Evolutionary conservation across 2,888 invertebrate species (phyloP).

Genomic region (Dione juno): DNA sequence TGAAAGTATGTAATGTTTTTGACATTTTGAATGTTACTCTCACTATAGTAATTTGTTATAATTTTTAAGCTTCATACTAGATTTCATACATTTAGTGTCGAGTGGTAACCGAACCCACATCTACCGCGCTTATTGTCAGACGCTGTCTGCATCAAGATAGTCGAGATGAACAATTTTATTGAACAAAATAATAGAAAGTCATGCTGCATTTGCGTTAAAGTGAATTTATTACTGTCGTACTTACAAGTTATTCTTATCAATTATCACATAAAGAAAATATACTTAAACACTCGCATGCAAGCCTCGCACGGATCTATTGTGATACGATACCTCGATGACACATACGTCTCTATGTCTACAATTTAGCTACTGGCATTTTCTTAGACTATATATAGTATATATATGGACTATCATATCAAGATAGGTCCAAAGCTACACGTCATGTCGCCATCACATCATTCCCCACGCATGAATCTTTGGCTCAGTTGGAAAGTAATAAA

Average conservation of each 20-base stretch:
- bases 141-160: no score
- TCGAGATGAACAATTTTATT: background rate
- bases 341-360: conserved; percentile 1
- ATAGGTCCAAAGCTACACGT: no score
- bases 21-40: background rate
- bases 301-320: background rate
- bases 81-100: no score
- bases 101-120: no score
- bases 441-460: no score
- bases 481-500: no score
- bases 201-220: background rate
- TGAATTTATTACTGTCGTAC: background rate
- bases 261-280: conserved; percentile 9
- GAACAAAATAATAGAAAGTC: background rate
- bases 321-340: background rate
- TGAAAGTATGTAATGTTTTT: no score
- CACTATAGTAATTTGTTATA: background rate
- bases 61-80: no score
- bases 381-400: no score
- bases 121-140: no score
- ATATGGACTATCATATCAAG: no score
- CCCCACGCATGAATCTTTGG: no score
- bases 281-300: background rate
- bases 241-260: conserved; percentile 18
- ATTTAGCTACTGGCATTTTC: background rate